These are phyloP conservation scores for Adelosebastes latens DNA, from an alignment of 2,797 vertebrate species.

Conservation along the genomic window DNA sequence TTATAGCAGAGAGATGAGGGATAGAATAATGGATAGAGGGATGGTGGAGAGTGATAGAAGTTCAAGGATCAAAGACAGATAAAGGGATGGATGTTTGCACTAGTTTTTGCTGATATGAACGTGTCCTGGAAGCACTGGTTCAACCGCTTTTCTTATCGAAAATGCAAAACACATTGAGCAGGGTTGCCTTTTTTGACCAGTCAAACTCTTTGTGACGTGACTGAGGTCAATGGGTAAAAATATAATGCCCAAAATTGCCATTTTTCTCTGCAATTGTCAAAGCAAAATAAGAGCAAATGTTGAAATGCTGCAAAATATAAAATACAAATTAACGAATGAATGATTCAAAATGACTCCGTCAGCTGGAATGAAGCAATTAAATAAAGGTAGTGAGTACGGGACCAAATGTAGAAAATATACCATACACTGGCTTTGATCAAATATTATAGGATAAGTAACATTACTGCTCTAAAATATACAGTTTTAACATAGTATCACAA, in stretches of 20 bases:
- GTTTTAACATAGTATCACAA: neutral
- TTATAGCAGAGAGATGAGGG: slow-evolving; percentile 61
- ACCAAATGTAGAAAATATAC: neutral
- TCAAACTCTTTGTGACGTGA: neutral
- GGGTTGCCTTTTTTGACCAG: neutral
- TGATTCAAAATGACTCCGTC: neutral
- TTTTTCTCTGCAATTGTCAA: neutral
- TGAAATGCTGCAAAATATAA: neutral
- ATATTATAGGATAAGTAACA: neutral
- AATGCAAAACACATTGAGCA: neutral
- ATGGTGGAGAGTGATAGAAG: slow-evolving; percentile 47
- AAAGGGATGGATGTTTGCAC: slow-evolving; percentile 19
- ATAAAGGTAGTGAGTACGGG: neutral
- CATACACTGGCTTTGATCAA: neutral
- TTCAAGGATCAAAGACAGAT: slow-evolving; percentile 46
- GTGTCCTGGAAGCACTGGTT: neutral
- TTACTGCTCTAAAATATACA: neutral
- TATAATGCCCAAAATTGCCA: neutral
- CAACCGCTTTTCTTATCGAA: neutral
- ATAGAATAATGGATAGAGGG: slow-evolving; percentile 52
- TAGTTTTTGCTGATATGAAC: slow-evolving; percentile 3
- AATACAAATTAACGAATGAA: neutral
- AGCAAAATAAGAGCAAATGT: neutral
- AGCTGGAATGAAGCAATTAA: neutral
- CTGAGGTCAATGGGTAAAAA: neutral